Evolutionary conservation across 2,113 vertebrate species (phyloP).

Genomic region (Recurvirostra avosetta): DNA sequence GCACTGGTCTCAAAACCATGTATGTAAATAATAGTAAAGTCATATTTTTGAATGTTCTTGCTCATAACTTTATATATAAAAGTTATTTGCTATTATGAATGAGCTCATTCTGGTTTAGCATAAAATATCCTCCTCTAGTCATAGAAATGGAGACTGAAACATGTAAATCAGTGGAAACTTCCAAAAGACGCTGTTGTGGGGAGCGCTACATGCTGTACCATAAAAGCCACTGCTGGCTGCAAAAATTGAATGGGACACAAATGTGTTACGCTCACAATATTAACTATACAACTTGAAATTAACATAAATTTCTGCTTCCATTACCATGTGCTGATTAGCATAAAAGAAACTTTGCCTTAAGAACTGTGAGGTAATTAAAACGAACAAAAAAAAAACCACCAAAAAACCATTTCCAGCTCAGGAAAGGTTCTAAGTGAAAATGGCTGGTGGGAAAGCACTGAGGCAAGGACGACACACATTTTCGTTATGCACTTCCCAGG

Average conservation of each 20-base stretch:
- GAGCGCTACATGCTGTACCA: neutral
- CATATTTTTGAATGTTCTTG: neutral
- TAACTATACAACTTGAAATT: neutral
- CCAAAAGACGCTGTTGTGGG: neutral
- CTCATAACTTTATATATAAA: neutral
- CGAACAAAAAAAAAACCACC: too few relatives aligned
- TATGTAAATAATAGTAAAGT: neutral
- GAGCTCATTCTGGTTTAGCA: neutral
- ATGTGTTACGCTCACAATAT: neutral
- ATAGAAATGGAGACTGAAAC: neutral
- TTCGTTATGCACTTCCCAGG: neutral
- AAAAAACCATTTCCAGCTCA: neutral
- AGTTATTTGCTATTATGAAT: neutral
- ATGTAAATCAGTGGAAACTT: neutral
- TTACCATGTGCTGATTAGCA: neutral
- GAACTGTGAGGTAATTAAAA: neutral
- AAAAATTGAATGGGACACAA: neutral
- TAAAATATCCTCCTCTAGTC: neutral
- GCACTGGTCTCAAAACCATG: neutral
- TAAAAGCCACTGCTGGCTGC: neutral
- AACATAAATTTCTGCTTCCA: neutral
- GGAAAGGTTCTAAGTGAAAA: neutral
- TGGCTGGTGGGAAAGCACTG: neutral
- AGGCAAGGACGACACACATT: neutral
- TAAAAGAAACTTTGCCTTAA: neutral